Base-by-base conservation (phyloP, 2,888 invertebrate species). In the Anticlea derivata region DNA sequence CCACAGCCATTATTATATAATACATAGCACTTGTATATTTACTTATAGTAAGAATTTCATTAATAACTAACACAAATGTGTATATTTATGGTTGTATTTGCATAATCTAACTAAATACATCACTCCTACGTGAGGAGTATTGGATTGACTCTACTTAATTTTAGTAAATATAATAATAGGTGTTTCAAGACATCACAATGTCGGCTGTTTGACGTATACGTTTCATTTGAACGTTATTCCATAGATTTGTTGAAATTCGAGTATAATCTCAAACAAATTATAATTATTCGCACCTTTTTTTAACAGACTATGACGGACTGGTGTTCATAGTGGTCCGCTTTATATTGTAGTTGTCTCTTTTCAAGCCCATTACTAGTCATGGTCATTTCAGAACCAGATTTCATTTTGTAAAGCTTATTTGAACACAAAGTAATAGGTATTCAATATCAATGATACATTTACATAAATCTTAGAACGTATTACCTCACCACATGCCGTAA, bases 1-100 rank as follows among this genome's bases (percentile, higher is more conserved):
- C 87, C 90, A 90, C 90, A 90, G 90, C 90, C 90, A 88, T 90
- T 84, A 83, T 81, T 75, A 77, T 74, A 73, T 83, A 81, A 83
- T 79, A 83, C 81, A 84, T 86, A 88, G 83, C 81, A 85, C 81
- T 86, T 86, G 78, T 74, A 82, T 73, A 38, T 75, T 56, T 65
- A 73, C 71, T 78, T 83, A 85, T 66, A 70, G 64, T 75, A 66
- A 73, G 65, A 69, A 68, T 74, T 76, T 68, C 66, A 75, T 73
- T 78, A 75, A 70, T 63, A 73, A 63, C 46, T 51, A 51, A 46
- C 37, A 46, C 35, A 30, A 69, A 66, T 61, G 73, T 68, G 65
- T 58, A 65, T 61, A 65, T 35, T 46, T 56, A 58, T 47, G 40
- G 34, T 55, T 54, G 48, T 55, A 53, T 44, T 59, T 59, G 47